These are phyloP conservation scores for Aldabrachelys gigantea DNA, from an alignment of 2,113 vertebrate species.

Conservation along the genomic window DNA sequence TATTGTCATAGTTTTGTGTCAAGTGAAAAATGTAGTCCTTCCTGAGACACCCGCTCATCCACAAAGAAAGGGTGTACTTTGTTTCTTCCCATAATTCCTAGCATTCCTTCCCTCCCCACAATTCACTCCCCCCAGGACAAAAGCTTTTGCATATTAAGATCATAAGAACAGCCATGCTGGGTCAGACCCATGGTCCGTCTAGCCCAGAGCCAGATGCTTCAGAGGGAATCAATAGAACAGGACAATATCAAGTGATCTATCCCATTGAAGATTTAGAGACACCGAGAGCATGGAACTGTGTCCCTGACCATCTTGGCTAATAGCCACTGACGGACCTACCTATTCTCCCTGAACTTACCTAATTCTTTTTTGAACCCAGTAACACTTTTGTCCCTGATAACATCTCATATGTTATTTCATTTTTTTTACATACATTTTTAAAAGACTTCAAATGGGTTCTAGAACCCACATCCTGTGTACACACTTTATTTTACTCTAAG, in stretches of 20 bases:
- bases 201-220: neutral
- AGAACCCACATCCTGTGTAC: neutral
- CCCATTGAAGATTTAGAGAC: neutral
- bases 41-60: neutral
- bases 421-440: neutral
- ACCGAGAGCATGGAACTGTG: neutral
- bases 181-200: neutral
- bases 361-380: neutral
- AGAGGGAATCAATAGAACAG: neutral
- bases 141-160: neutral
- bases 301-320: neutral
- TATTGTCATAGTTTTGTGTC: slow-evolving; percentile 27
- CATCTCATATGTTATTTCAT: neutral
- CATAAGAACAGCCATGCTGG: neutral
- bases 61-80: slow-evolving; percentile 15
- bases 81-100: neutral
- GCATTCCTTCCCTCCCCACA: neutral
- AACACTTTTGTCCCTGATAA: neutral
- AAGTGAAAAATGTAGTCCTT: neutral
- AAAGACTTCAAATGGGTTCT: neutral
- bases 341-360: neutral
- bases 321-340: neutral
- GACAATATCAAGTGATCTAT: neutral
- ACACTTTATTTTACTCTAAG: neutral
- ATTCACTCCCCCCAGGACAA: neutral